These are phyloP conservation scores for Desmodus rotundus DNA, from an alignment of 2,113 vertebrate species.

Conservation along the genomic window DNA sequence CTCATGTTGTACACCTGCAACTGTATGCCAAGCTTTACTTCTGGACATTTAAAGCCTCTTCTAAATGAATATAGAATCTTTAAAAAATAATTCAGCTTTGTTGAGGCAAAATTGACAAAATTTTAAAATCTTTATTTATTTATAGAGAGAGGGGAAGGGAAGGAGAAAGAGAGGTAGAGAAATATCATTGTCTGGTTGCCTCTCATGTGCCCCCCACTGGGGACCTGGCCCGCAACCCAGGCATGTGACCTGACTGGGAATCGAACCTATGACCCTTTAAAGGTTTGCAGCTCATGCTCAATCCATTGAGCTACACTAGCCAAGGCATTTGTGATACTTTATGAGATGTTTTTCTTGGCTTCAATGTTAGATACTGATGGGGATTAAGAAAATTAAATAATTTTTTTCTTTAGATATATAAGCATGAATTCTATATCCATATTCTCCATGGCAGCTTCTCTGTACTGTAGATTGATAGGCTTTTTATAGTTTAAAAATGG, in stretches of 20 bases:
- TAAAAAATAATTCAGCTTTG: background rate
- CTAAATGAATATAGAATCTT: background rate
- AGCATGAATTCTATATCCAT: slow-evolving; percentile 18
- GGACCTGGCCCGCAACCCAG: too few species aligned
- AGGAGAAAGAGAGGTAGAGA: too few species aligned
- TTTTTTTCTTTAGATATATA: background rate
- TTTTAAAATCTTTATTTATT: background rate
- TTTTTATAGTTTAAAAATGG: background rate
- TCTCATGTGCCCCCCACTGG: too few species aligned
- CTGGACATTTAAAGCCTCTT: background rate
- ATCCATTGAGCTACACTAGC: too few species aligned
- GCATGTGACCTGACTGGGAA: too few species aligned
- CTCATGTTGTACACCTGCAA: background rate
- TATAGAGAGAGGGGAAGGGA: too few species aligned
- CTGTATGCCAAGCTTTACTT: background rate
- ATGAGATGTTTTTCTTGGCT: background rate
- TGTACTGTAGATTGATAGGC: background rate
- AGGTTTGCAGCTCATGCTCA: too few species aligned
- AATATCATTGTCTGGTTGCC: too few species aligned
- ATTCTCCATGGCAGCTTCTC: background rate
- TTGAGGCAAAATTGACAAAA: background rate
- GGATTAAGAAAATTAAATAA: background rate
- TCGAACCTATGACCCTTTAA: too few species aligned
- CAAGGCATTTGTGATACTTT: background rate
- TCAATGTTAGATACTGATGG: slow-evolving; percentile 16